Evolutionary conservation across 1,140 invertebrate species (phyloP), one percentile per base, ranked within the genome.

Genomic region (Aricia agestis): DNA sequence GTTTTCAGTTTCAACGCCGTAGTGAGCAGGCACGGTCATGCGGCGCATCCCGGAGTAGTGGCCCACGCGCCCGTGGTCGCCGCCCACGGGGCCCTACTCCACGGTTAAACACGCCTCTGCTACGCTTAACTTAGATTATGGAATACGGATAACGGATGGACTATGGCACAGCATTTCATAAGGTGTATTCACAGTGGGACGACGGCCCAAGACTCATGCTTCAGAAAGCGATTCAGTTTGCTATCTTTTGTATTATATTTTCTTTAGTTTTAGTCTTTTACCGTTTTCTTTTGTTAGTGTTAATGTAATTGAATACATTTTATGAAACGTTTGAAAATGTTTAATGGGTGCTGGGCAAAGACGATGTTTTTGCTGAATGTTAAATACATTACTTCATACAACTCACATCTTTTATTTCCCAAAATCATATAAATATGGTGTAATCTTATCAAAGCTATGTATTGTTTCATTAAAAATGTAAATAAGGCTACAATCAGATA

Each of bases 1-100:
- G 11, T 18, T 69, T 69, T 25, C 79, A 91, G 92, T 73, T 93
- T 93, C 82, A 92, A 93, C 77, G 92, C 92, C 5, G 87, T 92
- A 4, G 92, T 93, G 13, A 91, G 85, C 82, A 87, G 91, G 74
- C 81, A 83, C 68, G 92, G 92, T 7, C 87, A 89, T 45, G 86
- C 89, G 0, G 85, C 84, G 45, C 89, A 89, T 42, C 87, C 87
- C 9, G 87, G 80, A 41, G 78, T 78, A 31, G 84, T 84, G 6
- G 82, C 81, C 1, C 79, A 77, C 58, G 76, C 74, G 1, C 78
- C 80, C 10, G 72, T 80, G 17, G 71, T 83, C 15, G 86, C 88
- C 36, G 85, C 86, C 25, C 86, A 86, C 66, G 87, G 87, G 9
- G 65, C 42, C 32, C 79, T 79, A 45, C 72, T 84, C 65, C 84